phyloP scores from a whole-genome alignment of 2,797 vertebrate genomes.

The Coccyzus lansbergi region DNA sequence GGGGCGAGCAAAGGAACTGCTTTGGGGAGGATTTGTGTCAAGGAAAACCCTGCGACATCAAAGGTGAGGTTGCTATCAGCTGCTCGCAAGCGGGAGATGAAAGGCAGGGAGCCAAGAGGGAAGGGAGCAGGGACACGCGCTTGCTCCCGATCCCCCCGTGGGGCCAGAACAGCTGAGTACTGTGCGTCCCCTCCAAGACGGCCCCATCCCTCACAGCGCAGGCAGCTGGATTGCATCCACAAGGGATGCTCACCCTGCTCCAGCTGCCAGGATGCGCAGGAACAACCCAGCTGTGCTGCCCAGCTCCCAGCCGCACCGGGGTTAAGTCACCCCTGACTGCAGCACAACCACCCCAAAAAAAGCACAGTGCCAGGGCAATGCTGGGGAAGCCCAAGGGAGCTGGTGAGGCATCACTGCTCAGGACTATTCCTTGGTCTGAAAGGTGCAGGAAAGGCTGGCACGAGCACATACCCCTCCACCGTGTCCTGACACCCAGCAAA shows the following conservation, averaged over 20 bases:
- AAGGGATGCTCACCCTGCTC: not conserved
- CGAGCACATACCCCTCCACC: not conserved
- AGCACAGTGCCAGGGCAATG: not conserved
- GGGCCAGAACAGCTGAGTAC: not conserved
- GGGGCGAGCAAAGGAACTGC: not conserved
- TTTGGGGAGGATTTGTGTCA: not conserved
- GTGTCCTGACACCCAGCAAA: not conserved
- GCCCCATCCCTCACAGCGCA: rapidly evolving
- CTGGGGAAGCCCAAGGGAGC: not conserved
- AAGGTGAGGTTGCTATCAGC: not conserved
- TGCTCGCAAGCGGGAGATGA: rapidly evolving
- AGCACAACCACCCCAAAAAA: not conserved
- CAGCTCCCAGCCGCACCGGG: not conserved
- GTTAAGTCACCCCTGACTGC: not conserved
- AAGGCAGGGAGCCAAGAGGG: not conserved
- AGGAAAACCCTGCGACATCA: not conserved
- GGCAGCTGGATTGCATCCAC: not conserved
- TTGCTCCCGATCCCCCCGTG: rapidly evolving
- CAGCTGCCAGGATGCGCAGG: rapidly evolving
- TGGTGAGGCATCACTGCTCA: rapidly evolving
- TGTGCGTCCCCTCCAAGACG: not conserved
- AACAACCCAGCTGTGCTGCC: not conserved
- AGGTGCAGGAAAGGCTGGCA: not conserved
- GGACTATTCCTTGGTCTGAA: not conserved
- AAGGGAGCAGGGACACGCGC: rapidly evolving